These are phyloP conservation scores for Phataginus tricuspis DNA, from an alignment of 2,797 vertebrate genomes.

Conservation along the genomic window DNA sequence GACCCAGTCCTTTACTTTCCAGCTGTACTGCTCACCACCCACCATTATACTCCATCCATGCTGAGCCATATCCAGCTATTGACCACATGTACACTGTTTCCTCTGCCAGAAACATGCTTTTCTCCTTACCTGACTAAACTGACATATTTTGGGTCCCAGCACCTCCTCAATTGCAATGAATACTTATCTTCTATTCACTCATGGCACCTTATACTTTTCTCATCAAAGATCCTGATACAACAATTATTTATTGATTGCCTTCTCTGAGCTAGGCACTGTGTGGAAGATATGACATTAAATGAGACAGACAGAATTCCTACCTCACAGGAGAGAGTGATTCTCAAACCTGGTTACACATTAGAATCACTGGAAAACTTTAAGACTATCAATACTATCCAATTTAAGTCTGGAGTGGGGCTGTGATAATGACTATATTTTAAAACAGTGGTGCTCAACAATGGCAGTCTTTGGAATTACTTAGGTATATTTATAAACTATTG, in stretches of 20 bases:
- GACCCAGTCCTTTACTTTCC: neutral
- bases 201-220: neutral
- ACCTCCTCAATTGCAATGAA: neutral
- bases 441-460: neutral
- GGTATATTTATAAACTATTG: neutral
- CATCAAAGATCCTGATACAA: neutral
- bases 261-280: neutral
- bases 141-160: neutral
- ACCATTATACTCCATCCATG: neutral
- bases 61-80: fast-evolving
- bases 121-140: neutral
- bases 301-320: neutral
- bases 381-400: neutral
- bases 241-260: neutral
- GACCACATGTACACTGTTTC: neutral
- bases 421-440: neutral
- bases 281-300: neutral
- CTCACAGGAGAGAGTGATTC: neutral
- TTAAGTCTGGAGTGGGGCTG: neutral
- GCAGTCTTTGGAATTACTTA: neutral
- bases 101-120: neutral
- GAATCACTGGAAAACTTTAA: neutral
- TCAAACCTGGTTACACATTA: neutral
- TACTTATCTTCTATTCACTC: neutral
- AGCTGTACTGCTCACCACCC: neutral